Base-by-base conservation (phyloP, 2,113 vertebrate genomes). In the Dipodomys stephensi region DNA sequence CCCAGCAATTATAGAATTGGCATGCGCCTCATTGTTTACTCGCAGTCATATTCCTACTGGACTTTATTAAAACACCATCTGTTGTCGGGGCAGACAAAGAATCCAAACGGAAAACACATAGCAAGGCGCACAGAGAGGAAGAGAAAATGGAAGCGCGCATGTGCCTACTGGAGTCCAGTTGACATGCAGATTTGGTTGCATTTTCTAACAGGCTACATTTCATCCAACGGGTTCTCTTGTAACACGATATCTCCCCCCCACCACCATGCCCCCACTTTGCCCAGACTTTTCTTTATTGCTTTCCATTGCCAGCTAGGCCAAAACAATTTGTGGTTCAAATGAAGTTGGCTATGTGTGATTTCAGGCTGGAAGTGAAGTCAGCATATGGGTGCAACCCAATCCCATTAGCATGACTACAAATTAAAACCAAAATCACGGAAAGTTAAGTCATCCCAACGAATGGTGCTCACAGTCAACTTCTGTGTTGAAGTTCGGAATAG, bases 51-150 rank as follows among this genome's bases (percentile, higher is more conserved):
- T 99, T 99, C 99, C 99, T 99, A 99, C 99, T 99, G 99, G 99
- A 99, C 99, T 99, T 99, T 99, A 99, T 99, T 99, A 99, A 99
- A 99, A 99, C 99, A 99, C 99, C 99, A 99, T 99, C 99, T 99
- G 99, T 99, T 99, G 98, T 99, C 98, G 98, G 99, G 97, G 97
- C 98, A 98, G 98, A 99, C 98, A 99, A 98, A 98, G 98, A 98
- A 97, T 98, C 97, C 97, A 97, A 96, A 94, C 94, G 96, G 98
- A 98, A 57, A 98, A 97, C 88, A 94, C 97, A 88, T 94, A 97
- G 6, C 20, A 79, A 96, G 95, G 78, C 92, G 49, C 77, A 49
- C 77, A 22, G 87, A 79, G 95, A 88, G 65, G 28, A 78, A n/a
- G 53, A 2, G 91, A 6, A 46, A 39, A 62, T 1, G 69, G 64